A percentile compares a stretch with the other conserved stretches of the same genome.
These are phyloP conservation scores for Rhopilema esculentum DNA, from an alignment of 30 jellyfish, hydroid and myxozoan genomes.

Conservation along the genomic window DNA sequence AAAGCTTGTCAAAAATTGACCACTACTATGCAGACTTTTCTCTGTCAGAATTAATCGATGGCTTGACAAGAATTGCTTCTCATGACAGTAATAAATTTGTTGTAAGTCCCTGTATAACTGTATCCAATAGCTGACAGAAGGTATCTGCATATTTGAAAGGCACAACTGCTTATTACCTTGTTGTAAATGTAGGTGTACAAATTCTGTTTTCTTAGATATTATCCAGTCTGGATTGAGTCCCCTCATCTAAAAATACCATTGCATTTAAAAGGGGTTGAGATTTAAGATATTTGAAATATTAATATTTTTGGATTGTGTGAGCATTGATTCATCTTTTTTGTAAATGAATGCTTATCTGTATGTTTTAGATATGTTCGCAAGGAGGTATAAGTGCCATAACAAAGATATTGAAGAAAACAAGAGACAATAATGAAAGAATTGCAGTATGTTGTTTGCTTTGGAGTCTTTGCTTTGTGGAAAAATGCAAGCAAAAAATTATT, in stretches of 20 bases:
- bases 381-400: slow-evolving; percentile 65
- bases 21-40: slow-evolving; percentile 81
- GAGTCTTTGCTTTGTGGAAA: slow-evolving; percentile 69
- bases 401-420: slow-evolving; percentile 58
- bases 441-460: slow-evolving; percentile 75
- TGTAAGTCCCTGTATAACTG: slow-evolving; percentile 67
- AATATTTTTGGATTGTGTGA: no score
- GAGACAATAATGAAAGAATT: slow-evolving; percentile 65
- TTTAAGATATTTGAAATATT: no score
- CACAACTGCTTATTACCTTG: no score
- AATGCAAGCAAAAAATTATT: slow-evolving; percentile 69
- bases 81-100: slow-evolving; percentile 62
- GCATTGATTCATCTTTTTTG: no score
- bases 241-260: neutral
- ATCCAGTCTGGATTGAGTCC: neutral
- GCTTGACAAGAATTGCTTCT: slow-evolving; percentile 79
- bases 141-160: no score
- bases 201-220: no score
- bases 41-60: slow-evolving; percentile 72
- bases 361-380: slow-evolving; percentile 65
- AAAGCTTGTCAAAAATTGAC: slow-evolving; percentile 72
- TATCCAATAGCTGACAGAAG: no score
- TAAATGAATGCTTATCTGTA: neutral
- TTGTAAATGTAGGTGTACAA: no score
- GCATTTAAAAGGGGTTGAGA: no score